Percentiles rank a stretch among this genome's conserved stretches.
phyloP scores from a whole-genome alignment of 2,797 vertebrate species.

The Halcyon leucocephala region DNA sequence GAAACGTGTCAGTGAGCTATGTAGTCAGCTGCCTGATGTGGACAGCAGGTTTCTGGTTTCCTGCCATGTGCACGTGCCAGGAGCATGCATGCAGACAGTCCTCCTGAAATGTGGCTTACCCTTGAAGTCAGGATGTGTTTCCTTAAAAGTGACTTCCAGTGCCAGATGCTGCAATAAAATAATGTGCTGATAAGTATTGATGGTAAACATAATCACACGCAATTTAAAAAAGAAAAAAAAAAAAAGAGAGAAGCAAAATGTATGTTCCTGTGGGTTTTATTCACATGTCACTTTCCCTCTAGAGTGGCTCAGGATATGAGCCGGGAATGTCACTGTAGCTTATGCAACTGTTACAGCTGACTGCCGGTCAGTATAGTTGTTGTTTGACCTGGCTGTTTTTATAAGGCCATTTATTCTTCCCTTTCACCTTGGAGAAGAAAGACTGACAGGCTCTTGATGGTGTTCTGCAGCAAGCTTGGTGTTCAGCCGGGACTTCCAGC shows the following conservation, averaged over 20 bases:
- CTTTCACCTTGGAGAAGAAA: slow-evolving; percentile 30
- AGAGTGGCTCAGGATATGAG: neutral
- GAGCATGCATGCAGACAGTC: accelerated
- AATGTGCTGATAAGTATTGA: neutral
- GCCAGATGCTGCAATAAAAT: neutral
- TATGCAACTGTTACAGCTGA: neutral
- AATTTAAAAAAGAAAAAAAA: neutral
- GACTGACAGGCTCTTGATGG: neutral
- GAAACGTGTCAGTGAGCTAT: neutral
- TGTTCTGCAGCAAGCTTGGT: neutral
- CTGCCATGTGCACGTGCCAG: accelerated
- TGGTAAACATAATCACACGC: neutral
- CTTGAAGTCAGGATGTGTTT: neutral
- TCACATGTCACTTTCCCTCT: neutral
- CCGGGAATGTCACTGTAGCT: neutral
- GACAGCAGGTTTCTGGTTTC: neutral
- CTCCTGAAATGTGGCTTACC: neutral
- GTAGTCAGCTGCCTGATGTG: neutral
- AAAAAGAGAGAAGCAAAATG: neutral
- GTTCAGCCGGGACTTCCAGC: neutral
- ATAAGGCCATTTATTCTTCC: slow-evolving; percentile 18
- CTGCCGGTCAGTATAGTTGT: neutral
- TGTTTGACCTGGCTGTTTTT: slow-evolving; percentile 38
- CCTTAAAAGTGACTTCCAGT: neutral
- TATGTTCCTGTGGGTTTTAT: neutral